A percentile compares a stretch with the other conserved stretches of the same genome.
These are phyloP conservation scores for Elgonia sp. DNA, from an alignment of 2,888 invertebrate species.

Conservation along the genomic window DNA sequence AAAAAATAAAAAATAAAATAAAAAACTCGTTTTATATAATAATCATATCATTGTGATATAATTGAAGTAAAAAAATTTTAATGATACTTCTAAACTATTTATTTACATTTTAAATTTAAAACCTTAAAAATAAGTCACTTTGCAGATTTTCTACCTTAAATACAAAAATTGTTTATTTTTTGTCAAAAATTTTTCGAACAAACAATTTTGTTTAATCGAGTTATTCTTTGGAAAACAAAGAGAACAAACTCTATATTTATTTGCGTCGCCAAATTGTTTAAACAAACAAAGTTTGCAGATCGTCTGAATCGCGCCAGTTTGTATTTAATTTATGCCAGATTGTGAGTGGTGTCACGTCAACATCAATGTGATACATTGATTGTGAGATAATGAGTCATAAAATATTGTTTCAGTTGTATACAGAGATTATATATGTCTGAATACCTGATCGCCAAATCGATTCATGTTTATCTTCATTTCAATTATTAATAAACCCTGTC, in stretches of 20 bases:
- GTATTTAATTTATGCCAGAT: slow-evolving; percentile 26
- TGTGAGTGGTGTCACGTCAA: slow-evolving; percentile 39
- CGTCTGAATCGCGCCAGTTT: slow-evolving; percentile 23
- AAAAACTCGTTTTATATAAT: too few species aligned
- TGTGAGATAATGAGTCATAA: slow-evolving; percentile 51
- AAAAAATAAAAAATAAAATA: too few species aligned
- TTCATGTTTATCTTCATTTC: slow-evolving; percentile 29
- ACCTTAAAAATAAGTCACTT: too few species aligned
- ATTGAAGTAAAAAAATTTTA: too few species aligned
- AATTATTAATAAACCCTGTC: slow-evolving; percentile 9
- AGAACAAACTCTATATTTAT: not conserved
- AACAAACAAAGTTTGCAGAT: not conserved
- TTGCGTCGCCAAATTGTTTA: slow-evolving; percentile 9
- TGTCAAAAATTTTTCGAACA: too few species aligned
- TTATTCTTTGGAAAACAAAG: too few species aligned
- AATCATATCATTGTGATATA: too few species aligned
- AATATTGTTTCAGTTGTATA: slow-evolving; percentile 29
- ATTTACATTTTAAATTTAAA: too few species aligned
- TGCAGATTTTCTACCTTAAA: too few species aligned
- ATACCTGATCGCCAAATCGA: slow-evolving; percentile 16
- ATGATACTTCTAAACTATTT: too few species aligned
- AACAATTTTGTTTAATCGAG: too few species aligned
- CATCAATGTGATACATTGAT: slow-evolving; percentile 27
- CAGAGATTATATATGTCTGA: not conserved
- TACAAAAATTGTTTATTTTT: too few species aligned